phyloP scores from a whole-genome alignment of 2,888 invertebrate species.

The Heliconius hortense region DNA sequence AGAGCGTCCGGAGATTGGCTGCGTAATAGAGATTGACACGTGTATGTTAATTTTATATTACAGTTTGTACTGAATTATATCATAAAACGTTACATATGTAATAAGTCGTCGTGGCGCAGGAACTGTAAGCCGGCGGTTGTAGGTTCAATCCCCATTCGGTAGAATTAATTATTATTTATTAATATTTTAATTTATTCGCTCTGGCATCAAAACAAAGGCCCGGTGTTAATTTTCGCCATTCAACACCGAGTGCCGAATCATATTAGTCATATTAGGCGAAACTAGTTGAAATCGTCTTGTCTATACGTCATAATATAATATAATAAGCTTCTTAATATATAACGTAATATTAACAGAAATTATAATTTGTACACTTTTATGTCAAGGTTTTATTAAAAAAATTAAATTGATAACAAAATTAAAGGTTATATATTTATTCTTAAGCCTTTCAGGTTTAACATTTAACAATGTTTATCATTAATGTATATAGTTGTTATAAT shows the following conservation, averaged over 20 bases:
- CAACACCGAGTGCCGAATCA: too few relatives aligned
- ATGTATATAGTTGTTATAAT: background rate
- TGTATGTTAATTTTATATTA: conserved; percentile 42
- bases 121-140: too few relatives aligned
- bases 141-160: too few relatives aligned
- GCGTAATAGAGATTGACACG: conserved; percentile 39
- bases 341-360: background rate
- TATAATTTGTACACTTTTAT: background rate
- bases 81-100: too few relatives aligned
- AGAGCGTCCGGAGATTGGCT: conserved; percentile 37
- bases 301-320: background rate
- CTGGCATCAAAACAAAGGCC: too few relatives aligned
- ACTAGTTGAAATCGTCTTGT: background rate
- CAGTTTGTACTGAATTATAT: conserved; percentile 27
- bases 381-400: background rate
- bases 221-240: too few relatives aligned
- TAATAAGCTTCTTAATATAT: background rate
- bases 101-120: too few relatives aligned
- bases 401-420: too few relatives aligned
- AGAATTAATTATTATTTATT: too few relatives aligned
- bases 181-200: too few relatives aligned
- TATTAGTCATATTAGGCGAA: background rate
- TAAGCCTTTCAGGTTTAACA: background rate
- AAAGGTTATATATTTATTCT: background rate
- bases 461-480: background rate